These are phyloP conservation scores for Platanista minor DNA, from an alignment of 2,113 vertebrate species.

Conservation along the genomic window DNA sequence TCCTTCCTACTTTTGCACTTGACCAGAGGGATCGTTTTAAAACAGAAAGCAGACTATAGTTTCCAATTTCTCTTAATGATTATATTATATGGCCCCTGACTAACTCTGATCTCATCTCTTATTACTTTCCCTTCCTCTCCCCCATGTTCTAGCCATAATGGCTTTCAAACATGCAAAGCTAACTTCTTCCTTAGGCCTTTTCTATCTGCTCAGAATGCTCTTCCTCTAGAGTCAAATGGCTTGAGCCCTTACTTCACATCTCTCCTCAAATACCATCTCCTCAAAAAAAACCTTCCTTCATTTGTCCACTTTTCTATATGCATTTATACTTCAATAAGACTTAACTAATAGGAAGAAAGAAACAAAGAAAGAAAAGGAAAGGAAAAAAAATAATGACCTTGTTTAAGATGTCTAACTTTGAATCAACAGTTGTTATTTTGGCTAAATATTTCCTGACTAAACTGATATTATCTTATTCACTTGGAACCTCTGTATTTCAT, in stretches of 20 bases:
- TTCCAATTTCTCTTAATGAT: not conserved
- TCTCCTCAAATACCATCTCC: not conserved
- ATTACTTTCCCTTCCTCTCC: not conserved
- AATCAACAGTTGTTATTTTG: not conserved
- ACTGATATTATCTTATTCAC: not conserved
- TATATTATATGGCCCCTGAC: not conserved
- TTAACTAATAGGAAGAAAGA: not conserved
- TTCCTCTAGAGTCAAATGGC: not conserved
- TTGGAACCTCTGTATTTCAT: not conserved
- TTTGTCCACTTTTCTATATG: not conserved
- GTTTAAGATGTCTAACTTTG: not conserved
- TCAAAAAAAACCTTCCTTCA: not conserved
- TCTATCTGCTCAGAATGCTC: not conserved
- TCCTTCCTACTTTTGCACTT: not conserved
- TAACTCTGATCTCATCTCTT: not conserved
- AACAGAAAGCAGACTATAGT: not conserved
- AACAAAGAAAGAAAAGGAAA: not conserved
- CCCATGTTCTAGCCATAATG: not conserved
- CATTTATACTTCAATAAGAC: not conserved
- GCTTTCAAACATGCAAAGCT: not conserved
- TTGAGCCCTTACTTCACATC: not conserved
- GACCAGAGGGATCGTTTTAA: not conserved
- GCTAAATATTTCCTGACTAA: not conserved
- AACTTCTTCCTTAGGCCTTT: not conserved
- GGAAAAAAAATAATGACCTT: not conserved